A percentile compares a stretch with the other conserved stretches of the same genome.
Evolutionary conservation across 2,113 vertebrate species (phyloP).

Genomic region (Ptychochromis oligacanthus): DNA sequence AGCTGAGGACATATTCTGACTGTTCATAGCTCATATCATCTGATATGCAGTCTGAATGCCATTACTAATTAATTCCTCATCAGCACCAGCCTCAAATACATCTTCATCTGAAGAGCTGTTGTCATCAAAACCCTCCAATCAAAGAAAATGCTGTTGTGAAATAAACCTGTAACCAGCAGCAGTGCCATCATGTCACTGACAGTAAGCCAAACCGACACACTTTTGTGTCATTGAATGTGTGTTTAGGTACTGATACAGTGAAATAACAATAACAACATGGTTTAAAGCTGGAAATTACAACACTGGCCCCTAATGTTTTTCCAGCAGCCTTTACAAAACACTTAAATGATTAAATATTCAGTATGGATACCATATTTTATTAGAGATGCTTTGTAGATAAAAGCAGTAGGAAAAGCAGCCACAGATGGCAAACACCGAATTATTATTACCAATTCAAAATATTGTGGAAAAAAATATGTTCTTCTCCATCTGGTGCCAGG

Average conservation of each 20-base stretch:
- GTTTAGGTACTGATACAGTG: neutral
- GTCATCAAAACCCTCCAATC: neutral
- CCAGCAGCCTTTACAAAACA: neutral
- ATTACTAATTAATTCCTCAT: neutral
- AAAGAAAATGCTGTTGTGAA: neutral
- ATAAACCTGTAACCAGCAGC: neutral
- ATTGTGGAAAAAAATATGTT: neutral
- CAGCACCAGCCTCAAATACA: neutral
- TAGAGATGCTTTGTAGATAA: neutral
- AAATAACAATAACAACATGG: neutral
- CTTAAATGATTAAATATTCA: neutral
- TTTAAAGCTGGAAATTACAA: neutral
- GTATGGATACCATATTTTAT: neutral
- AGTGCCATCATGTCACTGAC: neutral
- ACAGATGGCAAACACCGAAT: neutral
- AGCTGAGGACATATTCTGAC: neutral
- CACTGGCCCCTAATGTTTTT: neutral
- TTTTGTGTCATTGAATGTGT: neutral
- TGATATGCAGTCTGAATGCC: neutral
- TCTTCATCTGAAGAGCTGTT: neutral
- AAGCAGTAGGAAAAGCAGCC: neutral
- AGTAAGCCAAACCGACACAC: neutral
- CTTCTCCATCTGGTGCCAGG: neutral
- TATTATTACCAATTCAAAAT: neutral
- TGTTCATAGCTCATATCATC: neutral